phyloP scores from a whole-genome alignment of 2,797 vertebrate species.

The Esox masquinongy region DNA sequence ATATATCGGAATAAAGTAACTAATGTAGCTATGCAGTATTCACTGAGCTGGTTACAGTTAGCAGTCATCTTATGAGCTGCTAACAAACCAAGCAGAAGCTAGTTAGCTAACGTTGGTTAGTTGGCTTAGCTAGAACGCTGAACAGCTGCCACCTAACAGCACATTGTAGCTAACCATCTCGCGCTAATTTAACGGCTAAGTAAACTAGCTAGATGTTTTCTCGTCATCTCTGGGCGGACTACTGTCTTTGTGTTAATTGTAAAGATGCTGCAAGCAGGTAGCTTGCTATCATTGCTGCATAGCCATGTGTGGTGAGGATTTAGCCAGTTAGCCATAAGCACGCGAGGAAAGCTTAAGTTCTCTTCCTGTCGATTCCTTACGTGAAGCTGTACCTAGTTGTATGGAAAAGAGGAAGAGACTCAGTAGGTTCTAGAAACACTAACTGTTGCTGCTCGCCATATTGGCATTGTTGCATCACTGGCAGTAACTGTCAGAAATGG shows the following conservation, averaged over 20 bases:
- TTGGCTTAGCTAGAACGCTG: neutral
- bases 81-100: neutral
- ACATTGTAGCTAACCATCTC: neutral
- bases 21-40: neutral
- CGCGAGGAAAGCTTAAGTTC: neutral
- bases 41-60: neutral
- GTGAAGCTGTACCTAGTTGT: too few relatives aligned
- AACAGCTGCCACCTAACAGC: neutral
- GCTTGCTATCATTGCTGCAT: neutral
- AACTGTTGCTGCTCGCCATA: too few relatives aligned
- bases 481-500: too few relatives aligned
- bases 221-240: neutral
- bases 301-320: neutral
- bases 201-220: neutral
- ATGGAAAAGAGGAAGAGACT: too few relatives aligned
- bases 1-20: neutral
- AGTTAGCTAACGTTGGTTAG: neutral
- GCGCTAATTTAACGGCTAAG: neutral
- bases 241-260: neutral
- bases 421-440: too few relatives aligned
- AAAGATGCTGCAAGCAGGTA: neutral
- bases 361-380: neutral
- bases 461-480: too few relatives aligned
- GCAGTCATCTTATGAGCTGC: too few relatives aligned
- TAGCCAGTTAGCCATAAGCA: neutral